phyloP scores from a whole-genome alignment of 2,888 invertebrate genomes.

The Calameuta pallipes region DNA sequence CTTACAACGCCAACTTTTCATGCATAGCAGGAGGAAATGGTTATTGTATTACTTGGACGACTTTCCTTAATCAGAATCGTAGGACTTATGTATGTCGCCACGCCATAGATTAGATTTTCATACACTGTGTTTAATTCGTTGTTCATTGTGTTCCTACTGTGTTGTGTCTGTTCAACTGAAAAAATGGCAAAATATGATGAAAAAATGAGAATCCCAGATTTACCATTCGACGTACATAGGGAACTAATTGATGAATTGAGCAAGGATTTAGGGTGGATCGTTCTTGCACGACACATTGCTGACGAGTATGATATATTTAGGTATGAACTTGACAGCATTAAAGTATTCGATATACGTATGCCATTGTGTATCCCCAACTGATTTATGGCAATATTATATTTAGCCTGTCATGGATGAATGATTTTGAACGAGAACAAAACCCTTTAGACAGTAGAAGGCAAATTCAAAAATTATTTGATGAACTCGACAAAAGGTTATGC shows the following conservation, averaged over 20 bases:
- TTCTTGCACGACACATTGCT: conserved; percentile 41
- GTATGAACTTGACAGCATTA: conserved; percentile 30
- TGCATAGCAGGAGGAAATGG: background rate
- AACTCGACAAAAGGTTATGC: conserved; percentile 50
- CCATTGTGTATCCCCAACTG: background rate
- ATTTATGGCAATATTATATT: conserved; percentile 2
- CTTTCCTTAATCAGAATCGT: background rate
- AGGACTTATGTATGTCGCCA: background rate
- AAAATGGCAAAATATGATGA: conserved; percentile 42
- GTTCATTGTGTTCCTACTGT: background rate
- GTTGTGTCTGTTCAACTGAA: background rate
- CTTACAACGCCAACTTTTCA: background rate
- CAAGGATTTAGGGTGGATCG: conserved; percentile 42
- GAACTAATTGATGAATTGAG: conserved; percentile 45
- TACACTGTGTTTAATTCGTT: background rate
- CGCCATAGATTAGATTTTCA: background rate
- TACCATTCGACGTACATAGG: conserved; percentile 41
- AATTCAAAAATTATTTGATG: conserved; percentile 44
- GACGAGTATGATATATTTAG: conserved; percentile 35
- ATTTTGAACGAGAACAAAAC: background rate
- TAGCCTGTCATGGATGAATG: conserved; percentile 34
- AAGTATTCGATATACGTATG: background rate
- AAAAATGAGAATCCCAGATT: conserved; percentile 37
- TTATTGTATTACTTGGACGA: background rate
- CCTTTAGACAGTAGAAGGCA: conserved; percentile 25